Conservation (phyloP, 2,797 vertebrate species). For the Melopsittacus undulatus region DNA sequence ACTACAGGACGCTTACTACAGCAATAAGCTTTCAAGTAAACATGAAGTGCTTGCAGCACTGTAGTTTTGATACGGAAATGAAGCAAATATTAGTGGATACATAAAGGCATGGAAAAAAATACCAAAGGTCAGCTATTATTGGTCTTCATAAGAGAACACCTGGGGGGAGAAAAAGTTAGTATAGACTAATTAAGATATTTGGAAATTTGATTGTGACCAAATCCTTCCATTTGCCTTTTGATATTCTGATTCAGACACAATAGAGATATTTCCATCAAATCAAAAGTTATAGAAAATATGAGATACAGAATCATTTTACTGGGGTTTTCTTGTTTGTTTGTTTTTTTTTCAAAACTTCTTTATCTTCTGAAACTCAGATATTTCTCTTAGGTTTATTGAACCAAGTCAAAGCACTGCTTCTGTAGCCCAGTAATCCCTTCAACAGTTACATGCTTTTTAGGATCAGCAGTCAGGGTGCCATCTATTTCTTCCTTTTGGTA, state of each 20-base stretch:
- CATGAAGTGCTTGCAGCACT: neutral
- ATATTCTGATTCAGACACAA: neutral
- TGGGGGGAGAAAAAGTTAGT: neutral
- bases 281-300: neutral
- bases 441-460: neutral
- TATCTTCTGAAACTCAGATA: neutral
- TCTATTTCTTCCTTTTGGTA: neutral
- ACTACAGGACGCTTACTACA: neutral
- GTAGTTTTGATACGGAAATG: neutral
- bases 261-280: neutral
- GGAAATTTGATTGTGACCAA: neutral
- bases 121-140: neutral
- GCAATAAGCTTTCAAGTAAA: neutral
- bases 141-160: neutral
- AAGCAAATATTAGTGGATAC: neutral
- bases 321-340: neutral
- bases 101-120: neutral
- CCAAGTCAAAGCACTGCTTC: neutral
- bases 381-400: neutral
- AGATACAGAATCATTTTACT: neutral
- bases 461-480: neutral
- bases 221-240: rapidly evolving
- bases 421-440: neutral
- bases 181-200: neutral
- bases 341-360: neutral